Evolutionary conservation across 2,113 vertebrate species (phyloP).

Genomic region (Phaethornis superciliosus): DNA sequence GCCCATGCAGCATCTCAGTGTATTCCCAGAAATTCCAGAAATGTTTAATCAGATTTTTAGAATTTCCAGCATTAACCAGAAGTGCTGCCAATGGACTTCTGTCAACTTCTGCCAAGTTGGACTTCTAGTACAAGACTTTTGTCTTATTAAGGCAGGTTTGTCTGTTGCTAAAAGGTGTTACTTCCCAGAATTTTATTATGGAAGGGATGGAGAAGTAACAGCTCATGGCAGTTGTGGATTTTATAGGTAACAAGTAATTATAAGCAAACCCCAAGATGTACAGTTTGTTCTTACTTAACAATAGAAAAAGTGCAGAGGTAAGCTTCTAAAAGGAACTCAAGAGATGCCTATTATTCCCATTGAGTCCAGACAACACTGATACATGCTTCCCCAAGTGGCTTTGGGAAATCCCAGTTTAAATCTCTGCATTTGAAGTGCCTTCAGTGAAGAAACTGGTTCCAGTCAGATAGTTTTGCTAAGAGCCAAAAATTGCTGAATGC

Average conservation of each 20-base stretch:
- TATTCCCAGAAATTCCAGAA: constrained; percentile 62
- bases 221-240: background rate
- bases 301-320: background rate
- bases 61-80: constrained; percentile 47
- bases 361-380: accelerated
- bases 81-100: constrained; percentile 47
- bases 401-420: background rate
- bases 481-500: background rate
- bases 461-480: background rate
- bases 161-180: constrained; percentile 43
- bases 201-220: background rate
- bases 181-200: background rate
- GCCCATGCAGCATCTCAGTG: background rate
- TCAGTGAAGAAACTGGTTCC: background rate
- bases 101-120: too few relatives aligned
- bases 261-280: background rate
- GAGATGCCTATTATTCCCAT: background rate
- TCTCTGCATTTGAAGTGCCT: background rate
- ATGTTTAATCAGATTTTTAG: constrained; percentile 58
- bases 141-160: constrained; percentile 36
- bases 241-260: background rate
- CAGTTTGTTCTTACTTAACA: background rate
- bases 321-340: background rate
- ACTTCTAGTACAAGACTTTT: constrained; percentile 19
- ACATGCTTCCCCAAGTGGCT: background rate